These are phyloP conservation scores for Naja naja DNA, from an alignment of 2,113 vertebrate genomes.

Conservation along the genomic window DNA sequence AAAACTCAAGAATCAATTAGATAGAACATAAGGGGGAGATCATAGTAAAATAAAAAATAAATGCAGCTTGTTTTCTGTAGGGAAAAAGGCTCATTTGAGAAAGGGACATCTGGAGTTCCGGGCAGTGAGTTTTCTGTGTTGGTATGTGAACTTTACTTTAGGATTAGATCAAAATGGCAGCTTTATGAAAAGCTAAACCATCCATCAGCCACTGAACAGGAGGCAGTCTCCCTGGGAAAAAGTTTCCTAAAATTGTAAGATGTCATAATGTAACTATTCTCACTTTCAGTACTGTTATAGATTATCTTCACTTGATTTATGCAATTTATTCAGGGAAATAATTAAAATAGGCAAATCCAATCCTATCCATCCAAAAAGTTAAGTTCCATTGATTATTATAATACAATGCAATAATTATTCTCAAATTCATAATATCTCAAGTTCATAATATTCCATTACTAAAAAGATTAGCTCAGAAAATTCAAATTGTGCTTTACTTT, in stretches of 20 bases:
- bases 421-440: not conserved
- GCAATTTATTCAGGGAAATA: not conserved
- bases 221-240: slow-evolving; percentile 38
- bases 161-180: slow-evolving; percentile 63
- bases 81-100: slow-evolving; percentile 39
- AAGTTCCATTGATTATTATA: not conserved
- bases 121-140: slow-evolving; percentile 54
- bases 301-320: not conserved
- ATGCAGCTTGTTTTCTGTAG: slow-evolving; percentile 29
- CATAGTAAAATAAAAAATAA: slow-evolving; percentile 1
- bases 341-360: not conserved
- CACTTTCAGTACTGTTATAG: not conserved
- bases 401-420: not conserved
- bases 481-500: not conserved
- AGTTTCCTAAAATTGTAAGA: not conserved
- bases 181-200: slow-evolving; percentile 45
- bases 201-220: slow-evolving; percentile 48
- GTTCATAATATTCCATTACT: not conserved
- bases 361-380: not conserved
- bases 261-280: not conserved
- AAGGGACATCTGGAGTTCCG: slow-evolving; percentile 55
- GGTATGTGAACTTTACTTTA: slow-evolving; percentile 65
- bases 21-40: not conserved
- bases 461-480: not conserved
- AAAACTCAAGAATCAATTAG: not conserved